Base-by-base conservation (phyloP, 2,113 vertebrate species). In the Penelope pileata region DNA sequence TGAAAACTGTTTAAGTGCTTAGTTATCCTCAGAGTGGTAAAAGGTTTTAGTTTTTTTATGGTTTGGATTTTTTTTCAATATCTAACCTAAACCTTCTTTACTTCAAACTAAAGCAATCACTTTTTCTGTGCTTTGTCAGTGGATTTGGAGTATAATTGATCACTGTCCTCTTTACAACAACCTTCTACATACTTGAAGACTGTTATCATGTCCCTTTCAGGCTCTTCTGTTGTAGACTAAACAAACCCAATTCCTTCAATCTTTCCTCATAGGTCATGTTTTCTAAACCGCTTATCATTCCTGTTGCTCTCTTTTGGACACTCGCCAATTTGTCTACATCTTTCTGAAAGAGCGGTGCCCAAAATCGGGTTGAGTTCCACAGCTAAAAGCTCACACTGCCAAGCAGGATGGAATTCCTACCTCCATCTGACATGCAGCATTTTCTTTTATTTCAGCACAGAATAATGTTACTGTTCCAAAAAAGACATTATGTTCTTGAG, bases 201-300 rank as follows among this genome's bases (percentile, higher is more conserved):
- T 95, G 94, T 95, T 97, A 97, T 97, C 96, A 94, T 96, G 95
- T 97, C 94, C 95, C 91, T 96, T 86, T 94, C 93, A 94, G 92
- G 48, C 96, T 92, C 92, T 96, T 95, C 94, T 94, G 77, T 29
- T 84, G 92, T 93, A 97, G 96, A 97, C 96, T 97, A 97, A 97
- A 97, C 96, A 97, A 97, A 97, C 88, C 86, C 95, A 92, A 67
- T 96, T 96, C 95, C 58, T 92, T 84, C 94, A 95, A 89, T 92
- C 96, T 96, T 97, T 92, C 89, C 95, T 96, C 95, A 92, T 89
- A 96, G 96, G 96, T 97, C 96, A 96, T 94, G 94, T 91, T 96
- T 96, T 95, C 91, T 93, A 86, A 96, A 94, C 83, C 10, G 83
- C 95, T 97, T 97, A 97, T 97, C 96, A 93, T 94, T 92, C 89